Conservation (phyloP, 1,140 invertebrate genomes). For the Limonius californicus region DNA sequence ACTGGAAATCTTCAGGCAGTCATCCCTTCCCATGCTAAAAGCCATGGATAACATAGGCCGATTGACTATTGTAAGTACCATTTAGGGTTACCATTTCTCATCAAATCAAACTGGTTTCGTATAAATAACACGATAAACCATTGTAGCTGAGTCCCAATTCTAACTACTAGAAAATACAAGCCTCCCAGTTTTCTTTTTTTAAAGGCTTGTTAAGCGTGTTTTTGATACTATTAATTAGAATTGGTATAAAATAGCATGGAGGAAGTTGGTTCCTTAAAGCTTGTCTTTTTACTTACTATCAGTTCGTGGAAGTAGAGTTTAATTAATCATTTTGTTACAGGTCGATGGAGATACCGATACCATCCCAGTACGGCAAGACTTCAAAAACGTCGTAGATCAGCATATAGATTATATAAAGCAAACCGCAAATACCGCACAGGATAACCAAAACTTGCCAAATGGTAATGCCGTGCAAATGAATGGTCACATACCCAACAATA, state of each 20-base stretch:
- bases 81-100: too few relatives aligned
- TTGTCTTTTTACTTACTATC: too few relatives aligned
- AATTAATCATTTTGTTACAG: constrained; percentile 46
- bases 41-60: constrained; percentile 72
- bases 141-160: too few relatives aligned
- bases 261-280: too few relatives aligned
- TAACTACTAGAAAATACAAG: too few relatives aligned
- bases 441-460: constrained; percentile 32
- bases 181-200: too few relatives aligned
- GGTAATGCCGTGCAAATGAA: constrained; percentile 20
- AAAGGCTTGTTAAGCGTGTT: too few relatives aligned
- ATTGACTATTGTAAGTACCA: constrained; percentile 67
- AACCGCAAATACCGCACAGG: constrained; percentile 27
- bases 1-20: constrained; percentile 78
- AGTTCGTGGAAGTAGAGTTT: too few relatives aligned
- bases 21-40: constrained; percentile 84
- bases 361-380: constrained; percentile 68
- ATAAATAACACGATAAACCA: too few relatives aligned
- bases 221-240: too few relatives aligned
- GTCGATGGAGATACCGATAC: constrained; percentile 79
- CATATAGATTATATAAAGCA: constrained; percentile 56
- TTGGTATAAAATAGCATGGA: too few relatives aligned
- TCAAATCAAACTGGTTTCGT: too few relatives aligned
- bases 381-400: constrained; percentile 63
- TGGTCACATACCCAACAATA: constrained; percentile 33